phyloP scores from a whole-genome alignment of 2,797 vertebrate species.

The Urocyon cinereoargenteus region DNA sequence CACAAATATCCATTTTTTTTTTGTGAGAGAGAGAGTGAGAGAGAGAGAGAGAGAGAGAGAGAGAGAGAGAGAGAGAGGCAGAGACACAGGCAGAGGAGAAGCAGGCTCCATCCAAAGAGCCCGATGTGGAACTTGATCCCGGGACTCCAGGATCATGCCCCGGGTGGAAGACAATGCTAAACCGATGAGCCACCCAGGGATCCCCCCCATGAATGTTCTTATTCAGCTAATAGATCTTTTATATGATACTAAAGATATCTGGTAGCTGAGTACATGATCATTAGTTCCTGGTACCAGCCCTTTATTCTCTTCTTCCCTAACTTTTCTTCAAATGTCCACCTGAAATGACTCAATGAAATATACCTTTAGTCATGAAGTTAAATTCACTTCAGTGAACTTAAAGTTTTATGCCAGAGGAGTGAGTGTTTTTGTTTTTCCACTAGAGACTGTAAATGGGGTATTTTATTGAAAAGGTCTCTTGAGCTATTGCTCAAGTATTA shows the following conservation, averaged over 20 bases:
- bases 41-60: no score
- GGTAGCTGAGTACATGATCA: not conserved
- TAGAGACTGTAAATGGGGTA: slow-evolving; percentile 73
- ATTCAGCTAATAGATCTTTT: not conserved
- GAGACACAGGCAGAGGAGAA: no score
- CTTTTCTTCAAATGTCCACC: not conserved
- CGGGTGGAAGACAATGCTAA: no score
- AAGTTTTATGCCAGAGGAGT: slow-evolving; percentile 54
- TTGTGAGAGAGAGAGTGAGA: no score
- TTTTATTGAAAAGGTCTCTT: slow-evolving; percentile 76
- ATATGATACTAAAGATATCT: not conserved
- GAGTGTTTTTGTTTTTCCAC: slow-evolving; percentile 71
- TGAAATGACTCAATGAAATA: not conserved
- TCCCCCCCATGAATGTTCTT: not conserved
- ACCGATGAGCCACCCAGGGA: no score
- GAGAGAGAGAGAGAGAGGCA: no score
- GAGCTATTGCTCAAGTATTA: slow-evolving; percentile 74
- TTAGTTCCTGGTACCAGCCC: not conserved
- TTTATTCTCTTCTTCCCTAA: not conserved
- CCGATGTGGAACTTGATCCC: no score
- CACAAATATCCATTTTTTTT: not conserved
- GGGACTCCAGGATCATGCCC: no score
- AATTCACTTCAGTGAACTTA: slow-evolving; percentile 26
- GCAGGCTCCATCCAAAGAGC: no score
- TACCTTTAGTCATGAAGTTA: not conserved